A percentile compares a stretch with the other conserved stretches of the same genome.
These are phyloP conservation scores for Hyles vespertilio DNA, from an alignment of 1,140 invertebrate species.

Conservation along the genomic window DNA sequence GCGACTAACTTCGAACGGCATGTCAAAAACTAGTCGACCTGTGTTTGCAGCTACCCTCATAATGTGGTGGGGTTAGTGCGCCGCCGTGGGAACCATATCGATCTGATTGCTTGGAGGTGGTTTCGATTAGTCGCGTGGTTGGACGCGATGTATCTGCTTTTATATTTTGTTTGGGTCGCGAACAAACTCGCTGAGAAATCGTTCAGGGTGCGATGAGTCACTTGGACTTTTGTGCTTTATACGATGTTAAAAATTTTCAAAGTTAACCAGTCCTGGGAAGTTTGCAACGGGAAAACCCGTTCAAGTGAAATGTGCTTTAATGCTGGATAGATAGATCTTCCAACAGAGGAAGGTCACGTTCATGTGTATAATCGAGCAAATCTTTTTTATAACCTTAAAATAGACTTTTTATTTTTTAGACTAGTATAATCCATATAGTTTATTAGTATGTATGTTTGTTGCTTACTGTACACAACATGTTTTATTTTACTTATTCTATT, in stretches of 20 bases:
- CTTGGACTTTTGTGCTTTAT: constrained; percentile 1
- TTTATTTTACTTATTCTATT: too few relatives aligned
- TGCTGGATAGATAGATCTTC: not conserved
- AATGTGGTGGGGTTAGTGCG: constrained; percentile 51
- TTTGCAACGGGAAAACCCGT: not conserved
- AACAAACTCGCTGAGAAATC: constrained; percentile 1
- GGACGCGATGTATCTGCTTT: constrained; percentile 17
- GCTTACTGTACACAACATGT: too few relatives aligned
- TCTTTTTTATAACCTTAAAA: too few relatives aligned
- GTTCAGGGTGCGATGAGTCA: not conserved
- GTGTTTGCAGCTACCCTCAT: constrained; percentile 22
- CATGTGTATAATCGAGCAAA: not conserved
- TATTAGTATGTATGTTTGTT: too few relatives aligned
- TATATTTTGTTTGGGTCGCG: constrained; percentile 26
- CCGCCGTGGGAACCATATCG: constrained; percentile 59
- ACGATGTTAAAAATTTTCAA: too few relatives aligned
- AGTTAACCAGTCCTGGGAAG: too few relatives aligned
- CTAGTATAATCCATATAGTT: too few relatives aligned
- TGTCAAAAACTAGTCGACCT: constrained; percentile 11
- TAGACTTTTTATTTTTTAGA: too few relatives aligned
- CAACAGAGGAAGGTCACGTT: not conserved
- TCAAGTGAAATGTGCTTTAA: not conserved
- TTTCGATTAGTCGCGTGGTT: constrained; percentile 33
- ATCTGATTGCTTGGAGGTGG: constrained; percentile 44
- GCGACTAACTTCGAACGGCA: constrained; percentile 32